Base-by-base conservation (phyloP, 2,113 vertebrate genomes). In the Puntigrus tetrazona region DNA sequence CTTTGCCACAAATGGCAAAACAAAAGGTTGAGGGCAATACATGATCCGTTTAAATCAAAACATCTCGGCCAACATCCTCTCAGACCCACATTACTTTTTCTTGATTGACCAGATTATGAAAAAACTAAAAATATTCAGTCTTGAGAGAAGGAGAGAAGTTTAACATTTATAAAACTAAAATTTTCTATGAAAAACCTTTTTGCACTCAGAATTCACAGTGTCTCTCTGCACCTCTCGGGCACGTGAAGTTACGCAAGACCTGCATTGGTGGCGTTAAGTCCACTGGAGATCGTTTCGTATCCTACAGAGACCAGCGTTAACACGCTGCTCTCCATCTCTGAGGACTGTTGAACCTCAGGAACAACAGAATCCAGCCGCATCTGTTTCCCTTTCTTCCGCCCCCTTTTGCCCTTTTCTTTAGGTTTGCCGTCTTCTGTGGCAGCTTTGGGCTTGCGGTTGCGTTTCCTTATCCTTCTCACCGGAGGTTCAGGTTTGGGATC, bases 271-370 rank as follows among this genome's bases (percentile, higher is more conserved):
- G 88, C 0, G 29, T 59, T 80, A 20, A 94, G 92, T 16, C 92
- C 94, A 11, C 87, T 91, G 57, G 93, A 92, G 67, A 95, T 93
- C 0, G 94, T 88, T 89, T 94, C 94, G 31, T 95, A 95, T 27
- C 94, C 94, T 4, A 95, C 92, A 38, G 94, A 93, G 6, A 95
- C 93, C 79, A 94, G 88, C 0, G 94, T 95, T 2, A 95, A 91
- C 38, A 95, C 91, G 1, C 93, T 93, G 73, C 72, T 89, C 88
- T 93, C 92, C 47, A 89, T 89, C 0, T 91, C 90, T 0, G 92
- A 91, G 0, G 89, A 52, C 31, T 92, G 90, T 18, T 45, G 84
- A 27, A 81, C 89, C 69, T 91, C 92, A 36, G 84, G n/a, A 2
- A 59, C 87, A 0, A 55, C 47, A 13, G 85, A 47, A 57, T 89